Evolutionary conservation across 2,888 invertebrate genomes (phyloP), one percentile per base, ranked within the genome.

Genomic region (Drosophila dives): DNA sequence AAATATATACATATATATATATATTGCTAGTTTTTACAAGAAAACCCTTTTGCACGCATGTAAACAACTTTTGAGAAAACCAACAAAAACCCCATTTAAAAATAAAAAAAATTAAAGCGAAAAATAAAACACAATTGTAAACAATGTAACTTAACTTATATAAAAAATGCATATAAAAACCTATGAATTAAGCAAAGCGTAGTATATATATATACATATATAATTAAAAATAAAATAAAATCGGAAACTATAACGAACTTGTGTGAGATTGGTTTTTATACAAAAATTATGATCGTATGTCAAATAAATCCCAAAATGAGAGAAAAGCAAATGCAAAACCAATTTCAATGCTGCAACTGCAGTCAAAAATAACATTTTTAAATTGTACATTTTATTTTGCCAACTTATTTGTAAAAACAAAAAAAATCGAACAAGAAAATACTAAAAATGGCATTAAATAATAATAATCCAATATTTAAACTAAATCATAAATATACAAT

Each of bases 11-110:
- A 48, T 58, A 74, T 61, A 78, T 23, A 64, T 23, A 62, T 49
- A 72, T 64, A 62, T 70, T 54, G 77, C 72, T 88, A 86, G 83
- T 81, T 89, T 89, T 83, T 75, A 83, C 67, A 75, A 65, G 66
- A 76, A 72, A 65, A 61, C 61, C 10, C 40, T 72, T 79, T 81
- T 73, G 80, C 76, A 87, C 72, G 59, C 68, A 81, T 71, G 59
- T 67, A 60, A 72, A 67, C 60, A 64, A 61, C 56, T 59, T 62
- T 75, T 53, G 59, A 65, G 59, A 60, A 61, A 75, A 69, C 68
- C 48, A 58, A 64, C 34, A 64, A 70, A 36, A 67, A 50, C 10
- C 48, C 59, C 48, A 64, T 33, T 65, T 50, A 50, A 72, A 64
- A 38, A 59, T 36, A 8, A 64, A 62, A 53, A 54, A 42, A 61